Conservation (phyloP, 2,113 vertebrate species). For the Paracanthobrama guichenoti region DNA sequence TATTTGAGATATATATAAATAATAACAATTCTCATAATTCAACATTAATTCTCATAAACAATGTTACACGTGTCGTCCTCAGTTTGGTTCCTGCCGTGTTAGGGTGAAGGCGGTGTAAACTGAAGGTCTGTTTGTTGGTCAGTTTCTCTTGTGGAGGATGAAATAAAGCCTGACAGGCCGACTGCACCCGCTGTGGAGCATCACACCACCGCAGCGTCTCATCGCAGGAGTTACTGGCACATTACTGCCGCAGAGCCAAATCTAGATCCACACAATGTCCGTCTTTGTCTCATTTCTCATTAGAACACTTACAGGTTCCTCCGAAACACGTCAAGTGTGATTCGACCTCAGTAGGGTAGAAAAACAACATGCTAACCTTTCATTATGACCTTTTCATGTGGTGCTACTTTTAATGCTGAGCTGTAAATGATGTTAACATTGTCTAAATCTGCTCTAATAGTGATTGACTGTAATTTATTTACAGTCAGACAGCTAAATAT, state of each 20-base stretch:
- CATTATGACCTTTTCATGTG: not conserved
- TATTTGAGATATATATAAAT: too few species aligned
- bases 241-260: constrained; percentile 42
- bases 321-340: constrained; percentile 16
- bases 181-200: constrained; percentile 19
- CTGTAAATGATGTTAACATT: not conserved
- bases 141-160: constrained; percentile 43
- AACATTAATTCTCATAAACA: not conserved
- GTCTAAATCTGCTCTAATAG: not conserved
- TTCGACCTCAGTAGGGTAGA: not conserved
- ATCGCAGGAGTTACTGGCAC: constrained; percentile 33
- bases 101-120: constrained; percentile 28
- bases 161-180: constrained; percentile 49
- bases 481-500: not conserved
- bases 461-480: not conserved
- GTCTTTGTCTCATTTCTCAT: constrained; percentile 47
- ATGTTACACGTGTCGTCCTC: not conserved
- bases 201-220: constrained; percentile 28
- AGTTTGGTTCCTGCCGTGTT: constrained; percentile 2
- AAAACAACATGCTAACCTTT: constrained; percentile 45
- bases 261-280: constrained; percentile 41
- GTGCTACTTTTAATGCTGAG: not conserved
- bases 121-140: constrained; percentile 35
- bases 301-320: constrained; percentile 34
- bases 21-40: not conserved